Evolutionary conservation across 2,888 invertebrate genomes (phyloP).

Genomic region (Epiblema foenella): DNA sequence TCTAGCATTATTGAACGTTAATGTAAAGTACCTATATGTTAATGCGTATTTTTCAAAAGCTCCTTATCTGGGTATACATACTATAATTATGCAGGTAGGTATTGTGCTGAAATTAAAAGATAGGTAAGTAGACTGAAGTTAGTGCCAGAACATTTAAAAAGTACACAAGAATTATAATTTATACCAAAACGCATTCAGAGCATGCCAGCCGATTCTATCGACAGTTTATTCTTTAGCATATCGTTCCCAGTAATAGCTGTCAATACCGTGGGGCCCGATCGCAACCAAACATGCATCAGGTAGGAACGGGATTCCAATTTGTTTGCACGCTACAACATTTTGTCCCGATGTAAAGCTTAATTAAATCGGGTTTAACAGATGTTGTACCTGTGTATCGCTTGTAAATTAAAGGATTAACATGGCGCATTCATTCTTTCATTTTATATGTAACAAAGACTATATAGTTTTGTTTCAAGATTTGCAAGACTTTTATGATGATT

Average conservation of each 20-base stretch:
- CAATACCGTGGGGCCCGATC: slow-evolving; percentile 23
- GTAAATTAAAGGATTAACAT: background rate
- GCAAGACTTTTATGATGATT: background rate
- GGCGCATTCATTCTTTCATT: background rate
- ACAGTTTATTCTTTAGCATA: slow-evolving; percentile 11
- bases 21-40: background rate
- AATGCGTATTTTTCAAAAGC: background rate
- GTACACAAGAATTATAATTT: background rate
- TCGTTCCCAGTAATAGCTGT: slow-evolving; percentile 31
- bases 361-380: slow-evolving; percentile 30
- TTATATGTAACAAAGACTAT: background rate
- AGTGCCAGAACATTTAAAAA: background rate
- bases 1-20: background rate
- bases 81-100: background rate
- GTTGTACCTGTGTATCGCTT: slow-evolving; percentile 3
- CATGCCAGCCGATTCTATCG: slow-evolving; percentile 1
- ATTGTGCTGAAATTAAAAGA: background rate
- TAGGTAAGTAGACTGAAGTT: background rate
- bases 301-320: slow-evolving; percentile 24
- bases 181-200: background rate
- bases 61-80: background rate
- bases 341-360: slow-evolving; percentile 27
- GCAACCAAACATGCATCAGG: slow-evolving; percentile 37
- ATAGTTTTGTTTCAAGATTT: background rate
- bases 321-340: slow-evolving; percentile 22